Conservation (phyloP, 2,797 vertebrate species). For the Buphagus erythrorhynchus region DNA sequence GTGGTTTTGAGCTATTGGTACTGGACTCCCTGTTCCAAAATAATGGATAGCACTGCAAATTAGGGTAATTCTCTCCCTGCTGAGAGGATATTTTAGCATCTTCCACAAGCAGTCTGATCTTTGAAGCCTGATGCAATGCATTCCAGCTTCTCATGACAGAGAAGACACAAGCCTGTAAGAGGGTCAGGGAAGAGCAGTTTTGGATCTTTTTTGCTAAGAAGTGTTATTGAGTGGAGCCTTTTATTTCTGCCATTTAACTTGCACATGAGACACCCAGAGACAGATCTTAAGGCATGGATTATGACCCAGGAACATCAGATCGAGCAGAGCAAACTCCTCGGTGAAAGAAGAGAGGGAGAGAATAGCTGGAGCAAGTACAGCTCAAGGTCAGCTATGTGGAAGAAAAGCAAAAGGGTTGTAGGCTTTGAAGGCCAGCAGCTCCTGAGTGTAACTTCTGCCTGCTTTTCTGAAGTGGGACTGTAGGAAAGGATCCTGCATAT, state of each 20-base stretch:
- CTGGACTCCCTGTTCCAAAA: neutral
- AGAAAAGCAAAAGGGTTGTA: neutral
- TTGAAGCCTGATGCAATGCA: neutral
- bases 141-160: neutral
- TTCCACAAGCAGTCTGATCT: neutral
- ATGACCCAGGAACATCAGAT: neutral
- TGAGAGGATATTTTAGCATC: neutral
- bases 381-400: neutral
- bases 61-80: neutral
- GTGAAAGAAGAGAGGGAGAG: neutral
- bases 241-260: neutral
- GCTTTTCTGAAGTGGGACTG: neutral
- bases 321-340: neutral
- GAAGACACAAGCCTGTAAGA: neutral
- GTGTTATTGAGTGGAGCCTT: neutral
- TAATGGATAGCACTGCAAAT: neutral
- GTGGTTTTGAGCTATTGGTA: neutral
- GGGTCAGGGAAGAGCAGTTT: neutral
- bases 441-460: neutral
- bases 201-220: neutral
- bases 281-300: neutral
- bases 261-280: neutral
- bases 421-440: neutral
- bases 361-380: neutral
- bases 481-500: neutral